Percentiles rank a stretch among this genome's conserved stretches.
Conservation (phyloP, 2,888 invertebrate species). For the Gortyna flavago region DNA sequence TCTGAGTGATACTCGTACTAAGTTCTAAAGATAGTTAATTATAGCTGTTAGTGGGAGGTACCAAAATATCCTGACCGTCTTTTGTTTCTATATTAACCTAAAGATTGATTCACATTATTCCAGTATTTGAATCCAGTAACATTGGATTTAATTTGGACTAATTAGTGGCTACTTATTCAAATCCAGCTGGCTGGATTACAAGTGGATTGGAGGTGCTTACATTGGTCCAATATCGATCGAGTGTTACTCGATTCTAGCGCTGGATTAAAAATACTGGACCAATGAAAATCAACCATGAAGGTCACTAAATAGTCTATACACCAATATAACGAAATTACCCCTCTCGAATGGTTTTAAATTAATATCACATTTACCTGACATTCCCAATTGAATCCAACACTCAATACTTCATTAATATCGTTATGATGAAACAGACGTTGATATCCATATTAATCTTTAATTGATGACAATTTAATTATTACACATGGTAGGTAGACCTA, state of each 20-base stretch:
- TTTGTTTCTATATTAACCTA: background rate
- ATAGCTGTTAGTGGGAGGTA: conserved; percentile 1
- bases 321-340: background rate
- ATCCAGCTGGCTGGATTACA: background rate
- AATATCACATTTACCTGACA: conserved; percentile 19
- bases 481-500: conserved; percentile 23
- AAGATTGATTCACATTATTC: background rate
- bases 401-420: conserved; percentile 22
- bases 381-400: conserved; percentile 13
- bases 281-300: background rate
- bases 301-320: background rate
- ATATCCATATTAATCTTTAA: conserved; percentile 50
- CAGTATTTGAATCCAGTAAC: background rate
- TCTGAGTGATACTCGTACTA: background rate
- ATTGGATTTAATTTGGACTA: background rate
- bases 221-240: background rate
- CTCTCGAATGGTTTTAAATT: conserved; percentile 9
- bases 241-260: background rate
- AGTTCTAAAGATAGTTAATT: conserved; percentile 17
- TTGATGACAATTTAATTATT: conserved; percentile 53
- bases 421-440: conserved; percentile 29
- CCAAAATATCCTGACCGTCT: background rate
- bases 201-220: background rate
- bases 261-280: background rate
- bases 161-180: background rate